phyloP scores from a whole-genome alignment of 2,888 invertebrate species.

The Toxonevra muliebris region DNA sequence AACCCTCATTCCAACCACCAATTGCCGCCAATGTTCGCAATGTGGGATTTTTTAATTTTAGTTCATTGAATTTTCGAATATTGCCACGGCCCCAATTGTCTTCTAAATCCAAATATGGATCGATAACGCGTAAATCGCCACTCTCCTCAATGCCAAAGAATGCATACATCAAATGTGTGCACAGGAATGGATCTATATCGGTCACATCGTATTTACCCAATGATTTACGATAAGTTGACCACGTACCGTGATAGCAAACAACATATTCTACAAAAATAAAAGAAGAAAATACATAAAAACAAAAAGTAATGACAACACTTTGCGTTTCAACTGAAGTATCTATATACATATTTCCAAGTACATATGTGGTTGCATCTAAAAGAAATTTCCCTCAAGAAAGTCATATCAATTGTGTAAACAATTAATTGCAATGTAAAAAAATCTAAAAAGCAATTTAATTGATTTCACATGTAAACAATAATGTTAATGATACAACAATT shows the following conservation, averaged over 20 bases:
- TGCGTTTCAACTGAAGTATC: no score
- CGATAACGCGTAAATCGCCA: conserved; percentile 69
- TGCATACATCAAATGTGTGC: conserved; percentile 79
- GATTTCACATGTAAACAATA: no score
- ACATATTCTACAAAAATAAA: conserved; percentile 67
- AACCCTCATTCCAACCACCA: conserved; percentile 68
- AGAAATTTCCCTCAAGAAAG: no score
- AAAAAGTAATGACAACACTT: no score
- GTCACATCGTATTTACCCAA: conserved; percentile 74
- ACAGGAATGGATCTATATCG: conserved; percentile 73
- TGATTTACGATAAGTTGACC: conserved; percentile 76
- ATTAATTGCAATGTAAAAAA: no score
- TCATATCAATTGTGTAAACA: no score
- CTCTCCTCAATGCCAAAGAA: conserved; percentile 73
- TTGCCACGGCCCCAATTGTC: conserved; percentile 69
- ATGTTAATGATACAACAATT: no score
- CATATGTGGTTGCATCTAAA: neutral
- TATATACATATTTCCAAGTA: neutral
- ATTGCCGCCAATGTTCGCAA: conserved; percentile 63
- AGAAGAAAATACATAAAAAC: neutral
- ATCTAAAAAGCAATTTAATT: no score
- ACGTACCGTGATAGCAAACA: conserved; percentile 80
- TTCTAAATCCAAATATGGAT: conserved; percentile 72
- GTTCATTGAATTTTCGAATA: conserved; percentile 59
- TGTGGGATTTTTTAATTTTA: conserved; percentile 63